These are phyloP conservation scores for Camponotus vicinus DNA, from an alignment of 1,140 invertebrate species.

Conservation along the genomic window DNA sequence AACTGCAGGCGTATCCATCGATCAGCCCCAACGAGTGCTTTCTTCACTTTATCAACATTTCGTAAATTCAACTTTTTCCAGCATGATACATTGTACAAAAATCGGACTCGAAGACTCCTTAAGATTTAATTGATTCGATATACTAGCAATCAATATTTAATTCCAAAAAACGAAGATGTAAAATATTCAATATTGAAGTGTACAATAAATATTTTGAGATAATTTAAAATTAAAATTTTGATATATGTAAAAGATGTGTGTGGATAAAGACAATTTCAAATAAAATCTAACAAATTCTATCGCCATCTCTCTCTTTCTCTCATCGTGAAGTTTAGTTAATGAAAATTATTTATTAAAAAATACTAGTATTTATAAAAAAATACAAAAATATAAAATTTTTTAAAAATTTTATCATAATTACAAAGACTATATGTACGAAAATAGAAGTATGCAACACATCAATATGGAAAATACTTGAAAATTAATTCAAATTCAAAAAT, in stretches of 20 bases:
- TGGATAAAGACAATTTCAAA: neutral
- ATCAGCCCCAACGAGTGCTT: constrained; percentile 66
- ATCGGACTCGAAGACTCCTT: constrained; percentile 18
- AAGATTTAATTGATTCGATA: constrained; percentile 8
- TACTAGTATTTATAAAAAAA: too few relatives aligned
- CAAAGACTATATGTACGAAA: neutral
- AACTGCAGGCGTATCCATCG: constrained; percentile 69
- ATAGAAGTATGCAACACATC: neutral
- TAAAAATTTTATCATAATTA: neutral
- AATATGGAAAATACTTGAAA: neutral
- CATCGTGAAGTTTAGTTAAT: neutral
- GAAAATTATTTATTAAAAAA: constrained; percentile 9
- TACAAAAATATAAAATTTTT: neutral
- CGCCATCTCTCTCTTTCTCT: neutral
- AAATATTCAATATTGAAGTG: neutral
- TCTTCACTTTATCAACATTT: constrained; percentile 18
- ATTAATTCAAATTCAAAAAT: neutral
- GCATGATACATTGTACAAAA: constrained; percentile 1
- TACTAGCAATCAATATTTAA: neutral
- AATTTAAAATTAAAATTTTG: neutral
- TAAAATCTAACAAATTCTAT: constrained; percentile 4
- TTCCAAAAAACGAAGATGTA: neutral
- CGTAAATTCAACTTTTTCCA: constrained; percentile 4
- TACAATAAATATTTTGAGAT: neutral
- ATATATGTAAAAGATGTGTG: neutral